These are phyloP conservation scores for Aplochiton taeniatus DNA, from an alignment of 2,797 vertebrate species.

Conservation along the genomic window DNA sequence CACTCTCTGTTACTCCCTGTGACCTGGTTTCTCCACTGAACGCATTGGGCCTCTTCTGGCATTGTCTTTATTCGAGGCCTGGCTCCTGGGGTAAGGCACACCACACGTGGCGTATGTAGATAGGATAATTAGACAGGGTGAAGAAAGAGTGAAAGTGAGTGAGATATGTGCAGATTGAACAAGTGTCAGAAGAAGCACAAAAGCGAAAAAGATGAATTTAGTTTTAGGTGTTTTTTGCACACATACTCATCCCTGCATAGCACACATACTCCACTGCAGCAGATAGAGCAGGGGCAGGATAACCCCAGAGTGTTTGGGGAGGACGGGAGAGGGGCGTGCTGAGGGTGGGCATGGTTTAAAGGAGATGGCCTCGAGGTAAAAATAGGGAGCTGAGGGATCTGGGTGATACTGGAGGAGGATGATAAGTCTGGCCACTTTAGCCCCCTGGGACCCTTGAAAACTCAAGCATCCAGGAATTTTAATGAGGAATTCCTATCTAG, in stretches of 20 bases:
- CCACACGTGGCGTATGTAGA: too few species aligned
- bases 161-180: too few species aligned
- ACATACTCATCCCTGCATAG: constrained; percentile 17
- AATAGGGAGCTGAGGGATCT: constrained; percentile 26
- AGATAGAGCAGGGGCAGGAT: constrained; percentile 32
- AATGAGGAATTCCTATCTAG: not conserved
- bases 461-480: constrained; percentile 11
- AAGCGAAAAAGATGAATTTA: too few species aligned
- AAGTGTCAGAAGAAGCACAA: too few species aligned
- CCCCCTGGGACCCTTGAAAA: constrained; percentile 19
- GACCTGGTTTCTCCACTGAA: too few species aligned
- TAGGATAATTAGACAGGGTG: too few species aligned
- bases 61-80: too few species aligned
- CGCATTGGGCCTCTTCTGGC: too few species aligned
- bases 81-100: too few species aligned
- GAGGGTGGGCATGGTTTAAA: not conserved
- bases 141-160: too few species aligned
- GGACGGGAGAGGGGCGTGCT: constrained; percentile 4
- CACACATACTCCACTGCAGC: constrained; percentile 46
- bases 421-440: constrained; percentile 17
- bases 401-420: constrained; percentile 7
- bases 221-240: too few species aligned
- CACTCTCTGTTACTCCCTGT: too few species aligned
- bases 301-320: constrained; percentile 12
- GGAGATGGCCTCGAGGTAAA: constrained; percentile 19